Conservation (phyloP, 2,113 vertebrate species). For the Dasyprocta punctata region DNA sequence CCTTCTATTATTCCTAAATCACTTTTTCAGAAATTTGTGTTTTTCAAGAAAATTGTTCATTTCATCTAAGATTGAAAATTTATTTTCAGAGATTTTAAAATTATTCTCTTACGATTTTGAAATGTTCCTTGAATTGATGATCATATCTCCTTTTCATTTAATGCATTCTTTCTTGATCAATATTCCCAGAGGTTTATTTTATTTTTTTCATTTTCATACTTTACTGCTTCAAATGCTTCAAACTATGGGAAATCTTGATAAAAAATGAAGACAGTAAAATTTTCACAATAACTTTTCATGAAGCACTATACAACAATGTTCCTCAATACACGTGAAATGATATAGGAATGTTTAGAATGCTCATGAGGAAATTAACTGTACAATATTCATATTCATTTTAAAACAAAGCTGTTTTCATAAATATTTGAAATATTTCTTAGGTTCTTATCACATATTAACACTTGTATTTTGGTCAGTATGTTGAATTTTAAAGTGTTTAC, state of each 20-base stretch:
- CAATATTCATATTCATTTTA: conserved; percentile 88
- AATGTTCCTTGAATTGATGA: background rate
- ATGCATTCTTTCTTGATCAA: background rate
- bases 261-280: conserved; percentile 99
- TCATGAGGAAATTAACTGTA: conserved; percentile 87
- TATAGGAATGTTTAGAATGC: conserved; percentile 91
- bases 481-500: conserved; percentile 84
- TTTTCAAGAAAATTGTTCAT: conserved; percentile 25
- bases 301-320: conserved; percentile 96
- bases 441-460: conserved; percentile 87
- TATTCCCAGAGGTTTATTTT: background rate
- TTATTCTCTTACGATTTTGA: conserved; percentile 13
- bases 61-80: conserved; percentile 1
- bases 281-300: conserved; percentile 95
- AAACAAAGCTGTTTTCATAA: conserved; percentile 87
- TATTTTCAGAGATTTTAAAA: background rate
- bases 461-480: conserved; percentile 84
- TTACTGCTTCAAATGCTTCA: conserved; percentile 99
- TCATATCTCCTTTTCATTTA: background rate
- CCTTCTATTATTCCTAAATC: background rate
- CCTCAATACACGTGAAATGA: conserved; percentile 90
- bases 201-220: conserved; percentile 86
- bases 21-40: conserved; percentile 25
- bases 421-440: conserved; percentile 89
- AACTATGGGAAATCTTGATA: conserved; percentile 92